Evolutionary conservation across 2,797 vertebrate species (phyloP), one percentile per base, ranked within the genome.

Genomic region (Chaunax sp.): DNA sequence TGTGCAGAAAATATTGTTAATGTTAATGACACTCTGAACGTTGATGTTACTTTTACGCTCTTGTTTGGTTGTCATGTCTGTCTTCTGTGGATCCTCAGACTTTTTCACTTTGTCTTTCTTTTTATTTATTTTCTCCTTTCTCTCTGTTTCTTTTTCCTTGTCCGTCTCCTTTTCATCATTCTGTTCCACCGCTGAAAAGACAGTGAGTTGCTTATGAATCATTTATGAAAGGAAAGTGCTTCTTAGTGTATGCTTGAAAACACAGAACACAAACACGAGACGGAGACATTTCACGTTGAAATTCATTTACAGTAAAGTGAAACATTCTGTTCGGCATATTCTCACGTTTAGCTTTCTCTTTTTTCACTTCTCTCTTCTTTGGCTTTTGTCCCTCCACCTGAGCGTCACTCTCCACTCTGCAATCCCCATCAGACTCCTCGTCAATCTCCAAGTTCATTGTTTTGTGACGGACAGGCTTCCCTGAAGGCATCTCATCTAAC

Each of bases 341-440:
- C 89, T 85, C 77, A 90, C 91, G 33, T 84, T 93, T 84, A 16
- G 30, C 30, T 58, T 91, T 87, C 33, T 86, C 87, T 58, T 92
- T 92, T 78, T 92, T 92, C 28, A 8, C 19, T 0, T 81, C 82
- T 89, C 89, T 80, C 76, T 90, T 91, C 81, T 87, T 94, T 1
- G 46, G 74, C 51, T 86, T 90, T 58, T 84, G 85, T 11, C 18
- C 80, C 37, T 90, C 85, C 9, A 1, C 26, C 6, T 49, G 75
- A 16, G 41, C 55, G 0, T 87, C 75, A 6, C 26, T 58, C 35
- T 88, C 81, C 41, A 16, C 43, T 15, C 68, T 77, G 25, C 45
- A 33, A 45, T 68, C 75, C 16, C 38, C 40, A 23, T 82, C 81
- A 1, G 72, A 49, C 44, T 89, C 89, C 40, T 59, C 37, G 45